A percentile compares a stretch with the other conserved stretches of the same genome.
These are phyloP conservation scores for Leptonema lineaticorne DNA, from an alignment of 1,140 invertebrate genomes.

Conservation along the genomic window DNA sequence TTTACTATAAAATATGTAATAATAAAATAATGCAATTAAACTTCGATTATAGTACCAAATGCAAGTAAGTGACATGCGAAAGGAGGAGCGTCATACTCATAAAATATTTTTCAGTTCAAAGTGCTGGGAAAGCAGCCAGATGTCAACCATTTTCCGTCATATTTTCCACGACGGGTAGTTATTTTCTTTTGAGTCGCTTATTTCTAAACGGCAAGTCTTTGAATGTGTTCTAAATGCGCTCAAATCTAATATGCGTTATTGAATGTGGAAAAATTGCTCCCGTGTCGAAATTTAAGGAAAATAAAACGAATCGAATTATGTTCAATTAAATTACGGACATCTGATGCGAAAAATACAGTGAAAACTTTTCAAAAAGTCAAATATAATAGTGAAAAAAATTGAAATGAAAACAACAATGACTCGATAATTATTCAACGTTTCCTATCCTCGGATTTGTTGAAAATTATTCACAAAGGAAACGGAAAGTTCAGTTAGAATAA, in stretches of 20 bases:
- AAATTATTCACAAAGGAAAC: conserved; percentile 37
- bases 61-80: conserved; percentile 11
- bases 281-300: no score
- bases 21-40: neutral
- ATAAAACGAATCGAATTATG: no score
- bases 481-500: conserved; percentile 37
- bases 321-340: no score
- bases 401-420: conserved; percentile 19
- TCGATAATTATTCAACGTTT: conserved; percentile 29
- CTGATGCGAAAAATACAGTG: neutral
- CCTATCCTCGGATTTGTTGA: conserved; percentile 28
- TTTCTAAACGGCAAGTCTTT: neutral
- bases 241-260: no score
- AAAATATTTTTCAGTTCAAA: conserved; percentile 18
- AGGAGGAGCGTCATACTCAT: conserved; percentile 8
- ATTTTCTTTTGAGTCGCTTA: conserved; percentile 14
- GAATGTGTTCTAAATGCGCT: neutral
- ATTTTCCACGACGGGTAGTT: conserved; percentile 21
- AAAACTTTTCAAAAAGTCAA: neutral
- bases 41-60: neutral
- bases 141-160: conserved; percentile 18
- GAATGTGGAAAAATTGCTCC: no score
- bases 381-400: neutral
- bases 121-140: conserved; percentile 26
- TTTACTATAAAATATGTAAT: neutral